phyloP scores from a whole-genome alignment of 2,797 vertebrate species.

The Labroides dimidiatus region DNA sequence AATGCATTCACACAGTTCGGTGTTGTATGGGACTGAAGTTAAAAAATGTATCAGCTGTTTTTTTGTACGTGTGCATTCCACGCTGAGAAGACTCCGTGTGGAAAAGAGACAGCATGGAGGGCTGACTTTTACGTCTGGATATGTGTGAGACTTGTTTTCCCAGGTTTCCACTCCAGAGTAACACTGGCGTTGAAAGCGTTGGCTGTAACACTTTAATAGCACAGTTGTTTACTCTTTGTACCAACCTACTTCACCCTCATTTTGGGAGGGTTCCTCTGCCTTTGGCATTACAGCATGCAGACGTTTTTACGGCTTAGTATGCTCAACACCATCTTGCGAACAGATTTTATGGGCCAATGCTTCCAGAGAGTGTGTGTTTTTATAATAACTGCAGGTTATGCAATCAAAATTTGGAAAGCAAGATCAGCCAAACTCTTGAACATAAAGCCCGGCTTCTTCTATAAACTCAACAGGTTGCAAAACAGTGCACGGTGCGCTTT shows the following conservation, averaged over 20 bases:
- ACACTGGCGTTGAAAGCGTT: constrained; percentile 62
- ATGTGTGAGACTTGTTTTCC: constrained; percentile 62
- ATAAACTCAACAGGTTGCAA: constrained; percentile 56
- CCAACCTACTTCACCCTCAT: constrained; percentile 67
- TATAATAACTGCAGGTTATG: constrained; percentile 69
- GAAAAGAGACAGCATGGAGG: constrained; percentile 6
- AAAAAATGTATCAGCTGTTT: not conserved
- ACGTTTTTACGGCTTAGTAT: constrained; percentile 66
- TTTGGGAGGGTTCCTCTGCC: constrained; percentile 70
- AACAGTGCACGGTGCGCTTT: not conserved
- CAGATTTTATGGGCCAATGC: constrained; percentile 63
- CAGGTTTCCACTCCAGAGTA: constrained; percentile 68
- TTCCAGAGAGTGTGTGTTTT: constrained; percentile 55
- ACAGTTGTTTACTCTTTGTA: constrained; percentile 79
- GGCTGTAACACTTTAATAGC: constrained; percentile 79
- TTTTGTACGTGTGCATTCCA: not conserved
- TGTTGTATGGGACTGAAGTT: constrained; percentile 10
- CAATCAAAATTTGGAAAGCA: constrained; percentile 52
- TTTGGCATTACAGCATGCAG: constrained; percentile 66
- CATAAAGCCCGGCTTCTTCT: constrained; percentile 18
- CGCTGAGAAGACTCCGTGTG: constrained; percentile 16
- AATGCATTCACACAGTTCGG: not conserved
- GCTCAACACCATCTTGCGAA: constrained; percentile 68
- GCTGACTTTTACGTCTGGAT: constrained; percentile 27
- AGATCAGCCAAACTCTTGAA: constrained; percentile 38